Evolutionary conservation across 1,140 invertebrate genomes (phyloP), one percentile per base, ranked within the genome.

Genomic region (Coelopa frigida): DNA sequence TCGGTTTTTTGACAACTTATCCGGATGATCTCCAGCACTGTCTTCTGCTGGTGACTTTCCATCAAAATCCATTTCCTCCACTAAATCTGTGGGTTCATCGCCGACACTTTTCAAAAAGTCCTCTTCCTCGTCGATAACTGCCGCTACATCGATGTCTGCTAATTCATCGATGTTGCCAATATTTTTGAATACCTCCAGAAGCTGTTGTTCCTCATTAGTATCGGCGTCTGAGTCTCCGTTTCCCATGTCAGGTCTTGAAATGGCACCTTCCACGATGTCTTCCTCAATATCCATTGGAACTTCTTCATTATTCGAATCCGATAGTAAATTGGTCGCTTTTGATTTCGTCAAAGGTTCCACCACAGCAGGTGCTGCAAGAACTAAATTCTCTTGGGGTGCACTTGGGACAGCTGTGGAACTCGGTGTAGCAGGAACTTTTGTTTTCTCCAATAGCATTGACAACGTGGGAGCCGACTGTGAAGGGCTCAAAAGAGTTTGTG

Each of bases 391-490:
- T n/a, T n/a, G n/a, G n/a, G n/a, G n/a, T n/a, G n/a, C n/a, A n/a
- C n/a, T n/a, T n/a, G n/a, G n/a, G n/a, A n/a, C n/a, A n/a, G n/a
- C n/a, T n/a, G n/a, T n/a, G n/a, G n/a, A n/a, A n/a, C n/a, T n/a
- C n/a, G 74, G 70, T 46, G 75, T 75, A 46, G 76, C 74, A 31
- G 72, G 26, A 61, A 1, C 58, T 72, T 77, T 74, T 2, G 72
- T 75, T 37, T 75, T 75, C 52, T 83, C 80, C n/a, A 83, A 56
- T 6, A 83, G 60, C 72, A 81, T 78, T 0, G 80, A 82, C 0
- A 83, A 59, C 0, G 82, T 83, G 0, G 82, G 80, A 1, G 80
- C 80, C 0, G 75, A 75, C 3, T 75, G 75, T 1, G 80, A 81
- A 0, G 80, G 79, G 20, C 78, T 73, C 46, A 48, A 38, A 22